Conservation (phyloP, 2,797 vertebrate species). For the Crocodylus rhombifer region DNA sequence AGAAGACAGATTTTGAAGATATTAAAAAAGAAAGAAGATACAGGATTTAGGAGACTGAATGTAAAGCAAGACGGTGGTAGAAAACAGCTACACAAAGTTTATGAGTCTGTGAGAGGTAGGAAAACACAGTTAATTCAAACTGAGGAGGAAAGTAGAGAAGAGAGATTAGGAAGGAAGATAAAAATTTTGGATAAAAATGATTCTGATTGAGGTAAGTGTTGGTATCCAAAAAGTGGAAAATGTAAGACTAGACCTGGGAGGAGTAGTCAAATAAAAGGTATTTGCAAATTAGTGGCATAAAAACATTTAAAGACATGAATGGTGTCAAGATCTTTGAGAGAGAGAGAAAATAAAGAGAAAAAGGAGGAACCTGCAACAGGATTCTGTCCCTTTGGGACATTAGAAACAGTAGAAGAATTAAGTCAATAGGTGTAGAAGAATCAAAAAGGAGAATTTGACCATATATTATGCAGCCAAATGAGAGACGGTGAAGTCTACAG, state of each 20-base stretch:
- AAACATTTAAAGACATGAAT: neutral
- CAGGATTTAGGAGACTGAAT: neutral
- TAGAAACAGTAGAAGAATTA: neutral
- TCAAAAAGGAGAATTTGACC: neutral
- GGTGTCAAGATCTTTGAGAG: neutral
- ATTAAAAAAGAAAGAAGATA: neutral
- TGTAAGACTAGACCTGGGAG: neutral
- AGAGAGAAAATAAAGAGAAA: neutral
- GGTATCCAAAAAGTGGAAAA: neutral
- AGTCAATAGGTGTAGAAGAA: neutral
- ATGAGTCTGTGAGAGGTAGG: fast-evolving
- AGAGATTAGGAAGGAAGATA: neutral
- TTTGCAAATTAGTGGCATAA: neutral
- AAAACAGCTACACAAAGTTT: neutral
- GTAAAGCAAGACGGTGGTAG: neutral
- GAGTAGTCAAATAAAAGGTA: neutral
- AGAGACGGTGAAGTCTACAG: neutral
- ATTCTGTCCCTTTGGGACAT: neutral
- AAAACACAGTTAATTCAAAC: neutral
- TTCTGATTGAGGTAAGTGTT: neutral
- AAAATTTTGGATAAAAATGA: neutral
- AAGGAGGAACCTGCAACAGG: neutral
- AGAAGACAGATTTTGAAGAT: neutral
- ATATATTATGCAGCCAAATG: neutral
- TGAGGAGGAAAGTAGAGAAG: neutral